A percentile compares a stretch with the other conserved stretches of the same genome.
phyloP scores from a whole-genome alignment of 2,888 invertebrate genomes.

The Aplocera efformata region DNA sequence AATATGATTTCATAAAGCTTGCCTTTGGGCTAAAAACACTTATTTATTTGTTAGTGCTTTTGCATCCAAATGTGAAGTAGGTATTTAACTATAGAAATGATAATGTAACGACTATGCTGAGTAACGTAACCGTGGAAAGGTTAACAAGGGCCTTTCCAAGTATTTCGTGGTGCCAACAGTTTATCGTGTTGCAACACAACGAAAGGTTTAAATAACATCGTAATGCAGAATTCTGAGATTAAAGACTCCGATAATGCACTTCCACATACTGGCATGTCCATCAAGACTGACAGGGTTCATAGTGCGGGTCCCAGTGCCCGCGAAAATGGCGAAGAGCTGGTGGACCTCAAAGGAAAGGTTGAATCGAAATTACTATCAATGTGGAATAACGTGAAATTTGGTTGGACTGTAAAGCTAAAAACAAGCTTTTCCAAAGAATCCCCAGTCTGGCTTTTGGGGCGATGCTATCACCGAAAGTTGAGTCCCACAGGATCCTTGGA shows the following conservation, averaged over 20 bases:
- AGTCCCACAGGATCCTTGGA: slow-evolving; percentile 81
- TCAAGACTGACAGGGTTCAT: slow-evolving; percentile 43
- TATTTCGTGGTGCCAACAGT: neutral
- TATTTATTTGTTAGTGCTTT: too few relatives aligned
- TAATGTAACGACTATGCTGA: neutral
- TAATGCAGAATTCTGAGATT: slow-evolving; percentile 46
- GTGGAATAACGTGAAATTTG: slow-evolving; percentile 96
- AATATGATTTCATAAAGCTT: too few relatives aligned
- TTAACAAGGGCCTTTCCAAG: slow-evolving; percentile 9
- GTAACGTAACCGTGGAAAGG: slow-evolving; percentile 9
- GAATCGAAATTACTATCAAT: slow-evolving; percentile 91
- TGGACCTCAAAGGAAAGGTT: slow-evolving; percentile 86
- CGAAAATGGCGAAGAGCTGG: slow-evolving; percentile 61
- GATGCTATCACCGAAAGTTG: slow-evolving; percentile 88
- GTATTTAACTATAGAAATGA: neutral
- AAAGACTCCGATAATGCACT: slow-evolving; percentile 43
- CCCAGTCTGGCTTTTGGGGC: slow-evolving; percentile 92
- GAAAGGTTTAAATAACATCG: slow-evolving; percentile 56
- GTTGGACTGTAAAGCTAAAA: slow-evolving; percentile 89
- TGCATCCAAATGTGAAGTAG: neutral
- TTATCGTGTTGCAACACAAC: slow-evolving; percentile 40
- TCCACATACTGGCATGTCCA: slow-evolving; percentile 39
- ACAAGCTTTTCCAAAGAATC: slow-evolving; percentile 90
- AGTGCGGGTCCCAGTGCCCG: slow-evolving; percentile 52
- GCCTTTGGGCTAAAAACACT: too few relatives aligned